Conservation (phyloP, 2,888 invertebrate species). For the Prosopocoilus inquinatus region DNA sequence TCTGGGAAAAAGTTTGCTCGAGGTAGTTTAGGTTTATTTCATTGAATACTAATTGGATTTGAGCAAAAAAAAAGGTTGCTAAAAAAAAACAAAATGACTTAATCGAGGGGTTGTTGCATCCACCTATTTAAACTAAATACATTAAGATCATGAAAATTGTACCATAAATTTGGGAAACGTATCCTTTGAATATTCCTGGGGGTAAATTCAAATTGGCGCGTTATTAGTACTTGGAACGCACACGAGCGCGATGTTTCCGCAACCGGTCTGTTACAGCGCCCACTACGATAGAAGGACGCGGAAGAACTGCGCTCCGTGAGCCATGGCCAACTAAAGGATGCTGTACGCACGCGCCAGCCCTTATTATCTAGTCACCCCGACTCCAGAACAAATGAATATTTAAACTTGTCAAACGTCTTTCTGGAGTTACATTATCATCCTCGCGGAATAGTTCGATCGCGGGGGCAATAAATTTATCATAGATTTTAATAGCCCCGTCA, state of each 20-base stretch:
- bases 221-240: not conserved
- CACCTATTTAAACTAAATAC: no score
- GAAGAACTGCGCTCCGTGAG: conserved; percentile 38
- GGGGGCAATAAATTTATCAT: not conserved
- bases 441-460: conserved; percentile 15
- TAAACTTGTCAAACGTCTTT: conserved; percentile 36
- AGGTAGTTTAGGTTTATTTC: no score
- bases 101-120: no score
- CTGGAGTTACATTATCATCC: conserved; percentile 24
- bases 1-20: no score
- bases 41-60: no score
- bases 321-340: conserved; percentile 21
- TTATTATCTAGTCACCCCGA: conserved; percentile 34
- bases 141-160: no score
- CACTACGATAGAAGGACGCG: conserved; percentile 35
- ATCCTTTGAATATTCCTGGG: no score
- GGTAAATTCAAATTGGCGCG: no score
- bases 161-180: no score
- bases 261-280: conserved; percentile 16
- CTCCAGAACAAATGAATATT: conserved; percentile 36
- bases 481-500: no score
- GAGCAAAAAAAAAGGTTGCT: no score
- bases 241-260: conserved; percentile 2
- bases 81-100: no score
- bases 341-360: conserved; percentile 33